Conservation (phyloP, 2,888 invertebrate species). For the Cerastis leucographa region DNA sequence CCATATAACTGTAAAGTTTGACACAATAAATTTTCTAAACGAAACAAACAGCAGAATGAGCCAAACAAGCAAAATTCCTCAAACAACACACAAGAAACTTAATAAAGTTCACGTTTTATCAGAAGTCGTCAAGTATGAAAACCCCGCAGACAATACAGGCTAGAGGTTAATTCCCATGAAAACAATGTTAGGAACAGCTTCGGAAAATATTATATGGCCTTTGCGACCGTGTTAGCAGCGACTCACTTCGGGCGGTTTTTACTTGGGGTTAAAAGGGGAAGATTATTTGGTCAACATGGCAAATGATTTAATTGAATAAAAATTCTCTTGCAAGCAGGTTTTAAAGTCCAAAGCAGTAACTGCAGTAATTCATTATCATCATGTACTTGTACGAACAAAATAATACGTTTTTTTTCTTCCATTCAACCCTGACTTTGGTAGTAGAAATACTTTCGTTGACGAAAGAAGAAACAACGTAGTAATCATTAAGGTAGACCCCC, state of each 20-base stretch:
- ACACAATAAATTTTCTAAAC: conserved; percentile 7
- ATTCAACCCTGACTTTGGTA: background rate
- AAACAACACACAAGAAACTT: conserved; percentile 49
- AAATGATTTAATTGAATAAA: background rate
- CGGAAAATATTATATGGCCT: conserved; percentile 54
- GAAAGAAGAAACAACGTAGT: background rate
- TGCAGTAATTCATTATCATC: background rate
- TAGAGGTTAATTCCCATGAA: conserved; percentile 65
- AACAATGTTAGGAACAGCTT: conserved; percentile 52
- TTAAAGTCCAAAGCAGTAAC: background rate
- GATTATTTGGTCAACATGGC: background rate
- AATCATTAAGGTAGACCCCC: background rate
- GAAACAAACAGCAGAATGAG: conserved; percentile 10
- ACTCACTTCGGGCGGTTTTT: conserved; percentile 47
- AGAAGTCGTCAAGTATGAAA: conserved; percentile 61
- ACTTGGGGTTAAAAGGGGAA: conserved; percentile 10
- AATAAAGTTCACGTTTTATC: conserved; percentile 58
- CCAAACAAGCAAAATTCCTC: conserved; percentile 25
- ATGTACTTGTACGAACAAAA: too few relatives aligned
- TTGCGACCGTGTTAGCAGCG: conserved; percentile 39
- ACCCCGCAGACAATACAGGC: conserved; percentile 61
- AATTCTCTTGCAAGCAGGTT: background rate
- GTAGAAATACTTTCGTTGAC: background rate
- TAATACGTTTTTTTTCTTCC: background rate
- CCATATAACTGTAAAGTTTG: background rate